A percentile compares a stretch with the other conserved stretches of the same genome.
These are phyloP conservation scores for Chiroxiphia lanceolata DNA, from an alignment of 2,797 vertebrate genomes.

Conservation along the genomic window DNA sequence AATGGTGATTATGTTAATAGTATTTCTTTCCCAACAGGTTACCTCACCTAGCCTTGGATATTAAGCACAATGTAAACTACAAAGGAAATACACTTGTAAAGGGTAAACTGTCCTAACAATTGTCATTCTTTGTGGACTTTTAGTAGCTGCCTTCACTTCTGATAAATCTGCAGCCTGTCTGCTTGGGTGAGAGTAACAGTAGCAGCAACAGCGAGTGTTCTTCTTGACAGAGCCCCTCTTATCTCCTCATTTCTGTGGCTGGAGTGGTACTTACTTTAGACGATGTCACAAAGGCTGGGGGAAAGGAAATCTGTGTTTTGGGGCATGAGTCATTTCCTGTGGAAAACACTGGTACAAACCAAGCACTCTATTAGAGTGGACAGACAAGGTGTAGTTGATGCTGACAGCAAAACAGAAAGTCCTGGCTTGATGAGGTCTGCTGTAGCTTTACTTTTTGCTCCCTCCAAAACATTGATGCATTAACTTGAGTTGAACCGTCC, in stretches of 20 bases:
- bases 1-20: slow-evolving; percentile 27
- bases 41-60: neutral
- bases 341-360: neutral
- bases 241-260: neutral
- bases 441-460: neutral
- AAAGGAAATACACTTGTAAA: neutral
- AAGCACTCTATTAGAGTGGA: neutral
- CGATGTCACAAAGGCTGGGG: neutral
- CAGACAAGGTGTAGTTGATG: neutral
- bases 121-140: neutral
- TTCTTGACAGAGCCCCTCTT: neutral
- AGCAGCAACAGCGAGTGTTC: fast-evolving
- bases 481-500: neutral
- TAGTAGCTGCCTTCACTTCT: neutral
- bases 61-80: neutral
- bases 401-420: neutral
- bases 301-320: neutral
- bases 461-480: neutral
- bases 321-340: neutral
- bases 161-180: neutral
- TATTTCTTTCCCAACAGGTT: slow-evolving; percentile 32
- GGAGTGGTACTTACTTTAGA: neutral
- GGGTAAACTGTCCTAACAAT: neutral
- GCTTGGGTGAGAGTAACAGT: neutral
- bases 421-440: neutral